Evolutionary conservation across 2,888 invertebrate species (phyloP), one percentile per base, ranked within the genome.

Genomic region (Parnassius orleans): DNA sequence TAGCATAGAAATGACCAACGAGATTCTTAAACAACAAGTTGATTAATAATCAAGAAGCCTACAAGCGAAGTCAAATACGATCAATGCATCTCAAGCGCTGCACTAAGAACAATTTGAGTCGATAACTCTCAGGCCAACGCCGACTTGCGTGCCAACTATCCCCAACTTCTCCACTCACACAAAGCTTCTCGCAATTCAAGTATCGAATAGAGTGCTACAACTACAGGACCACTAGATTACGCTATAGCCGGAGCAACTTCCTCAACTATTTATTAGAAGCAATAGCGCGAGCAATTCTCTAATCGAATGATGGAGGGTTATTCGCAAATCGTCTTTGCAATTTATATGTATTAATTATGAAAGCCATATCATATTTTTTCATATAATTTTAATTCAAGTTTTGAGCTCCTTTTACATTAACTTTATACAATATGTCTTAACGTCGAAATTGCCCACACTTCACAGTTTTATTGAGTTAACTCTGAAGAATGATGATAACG

Each of bases 191-290:
- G 65, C 68, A 63, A 74, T 72, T 70, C 71, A 64, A 58, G 67
- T 68, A 71, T 77, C 73, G 68, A 72, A 72, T 72, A 70, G 68
- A 66, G 63, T 65, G 66, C 62, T 63, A 53, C 64, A 63, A 65
- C 63, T 61, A 52, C 46, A 44, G 19, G 51, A 47, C 55, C 15
- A 63, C 44, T 55, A 46, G 51, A 59, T 58, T 58, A 46, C 65
- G 44, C 57, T 33, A 12, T 43, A 63, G 65, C 60, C 67, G 59
- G 65, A 63, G 64, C 66, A 71, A 69, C 68, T 72, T 64, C 52
- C 66, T 61, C 63, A 72, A 68, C 75, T 69, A 76, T 76, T 76
- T 75, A 75, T 76, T 72, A 66, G 65, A 47, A 52, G 66, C 67
- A 55, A 59, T 60, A 66, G 61, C 48, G 24, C 42, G 53, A 54